Evolutionary conservation across 2,888 invertebrate species (phyloP), one percentile per base, ranked within the genome.

Genomic region (Dascillus cervinus): DNA sequence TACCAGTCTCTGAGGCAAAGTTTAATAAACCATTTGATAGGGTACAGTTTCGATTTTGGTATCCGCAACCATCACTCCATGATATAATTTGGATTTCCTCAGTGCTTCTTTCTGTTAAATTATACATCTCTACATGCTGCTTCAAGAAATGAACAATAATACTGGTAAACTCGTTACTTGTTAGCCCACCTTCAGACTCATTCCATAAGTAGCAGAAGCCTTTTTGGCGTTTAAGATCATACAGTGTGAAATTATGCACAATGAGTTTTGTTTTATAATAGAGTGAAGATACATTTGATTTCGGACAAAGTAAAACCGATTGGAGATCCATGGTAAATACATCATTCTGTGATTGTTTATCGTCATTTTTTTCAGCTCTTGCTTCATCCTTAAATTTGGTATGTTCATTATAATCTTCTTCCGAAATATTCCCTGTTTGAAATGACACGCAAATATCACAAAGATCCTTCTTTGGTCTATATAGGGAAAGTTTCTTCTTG

Each of bases 31-130:
- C 47, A 29, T 49, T 52, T 3, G 52, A 38, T 22, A 56, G 20
- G 10, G 44, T 34, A 3, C 23, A 10, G 32, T 56, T 56, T 5
- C 50, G 22, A 33, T 55, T 54, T 37, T 53, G 53, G 15, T 44
- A 43, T 2, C 41, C 39, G 22, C 52, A 55, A 3, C 49, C 52
- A 34, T 55, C 53, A 26, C 50, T 51, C 22, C 39, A 53, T n/a
- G n/a, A n/a, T n/a, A n/a, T n/a, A n/a, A n/a, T n/a, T 9, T 53
- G 29, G 5, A 53, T 38, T 10, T 50, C 6, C n/a, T 21, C 32
- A n/a, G 9, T 9, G 25, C 13, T 12, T 3, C 20, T 11, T 4
- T n/a, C 3, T 12, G 10, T 12, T 11, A 20, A 13, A 14, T 17
- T 11, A 24, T 2, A 13, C 3, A 2, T 3, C 13, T 11, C 6